These are phyloP conservation scores for Spheniscus humboldti DNA, from an alignment of 2,797 vertebrate species.

Conservation along the genomic window DNA sequence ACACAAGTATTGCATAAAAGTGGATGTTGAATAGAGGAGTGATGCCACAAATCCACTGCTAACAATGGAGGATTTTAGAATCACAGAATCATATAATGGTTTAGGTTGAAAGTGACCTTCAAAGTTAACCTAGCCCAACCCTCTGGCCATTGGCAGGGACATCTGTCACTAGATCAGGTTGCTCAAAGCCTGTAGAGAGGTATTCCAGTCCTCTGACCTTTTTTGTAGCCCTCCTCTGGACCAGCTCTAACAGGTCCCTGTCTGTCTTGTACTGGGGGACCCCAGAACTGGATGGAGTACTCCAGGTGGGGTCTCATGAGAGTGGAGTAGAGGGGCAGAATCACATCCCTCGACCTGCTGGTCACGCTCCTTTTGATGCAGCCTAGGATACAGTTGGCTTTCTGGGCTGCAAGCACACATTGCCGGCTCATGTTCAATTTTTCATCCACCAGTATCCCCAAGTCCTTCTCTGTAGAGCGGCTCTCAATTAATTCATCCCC, in stretches of 20 bases:
- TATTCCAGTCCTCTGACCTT: neutral
- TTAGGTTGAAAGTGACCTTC: neutral
- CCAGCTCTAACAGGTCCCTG: accelerated
- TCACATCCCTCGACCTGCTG: accelerated
- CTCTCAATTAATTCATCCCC: neutral
- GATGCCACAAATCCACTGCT: neutral
- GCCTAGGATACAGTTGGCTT: too few relatives aligned
- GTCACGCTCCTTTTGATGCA: accelerated
- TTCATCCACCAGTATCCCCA: neutral
- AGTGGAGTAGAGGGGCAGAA: neutral
- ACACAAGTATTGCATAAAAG: neutral
- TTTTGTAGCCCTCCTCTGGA: neutral
- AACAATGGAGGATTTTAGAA: neutral
- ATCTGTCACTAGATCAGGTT: too few relatives aligned
- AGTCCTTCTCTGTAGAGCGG: neutral
- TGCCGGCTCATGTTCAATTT: too few relatives aligned
- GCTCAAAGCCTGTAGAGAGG: neutral
- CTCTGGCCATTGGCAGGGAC: neutral
- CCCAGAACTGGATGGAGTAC: neutral
- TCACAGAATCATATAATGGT: neutral
- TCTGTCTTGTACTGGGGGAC: neutral
- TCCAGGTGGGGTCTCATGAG: neutral
- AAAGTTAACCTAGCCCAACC: neutral
- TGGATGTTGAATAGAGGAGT: neutral
- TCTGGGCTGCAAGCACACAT: neutral